A percentile compares a stretch with the other conserved stretches of the same genome.
Evolutionary conservation across 2,113 vertebrate species (phyloP).

Genomic region (Tamias sibiricus): DNA sequence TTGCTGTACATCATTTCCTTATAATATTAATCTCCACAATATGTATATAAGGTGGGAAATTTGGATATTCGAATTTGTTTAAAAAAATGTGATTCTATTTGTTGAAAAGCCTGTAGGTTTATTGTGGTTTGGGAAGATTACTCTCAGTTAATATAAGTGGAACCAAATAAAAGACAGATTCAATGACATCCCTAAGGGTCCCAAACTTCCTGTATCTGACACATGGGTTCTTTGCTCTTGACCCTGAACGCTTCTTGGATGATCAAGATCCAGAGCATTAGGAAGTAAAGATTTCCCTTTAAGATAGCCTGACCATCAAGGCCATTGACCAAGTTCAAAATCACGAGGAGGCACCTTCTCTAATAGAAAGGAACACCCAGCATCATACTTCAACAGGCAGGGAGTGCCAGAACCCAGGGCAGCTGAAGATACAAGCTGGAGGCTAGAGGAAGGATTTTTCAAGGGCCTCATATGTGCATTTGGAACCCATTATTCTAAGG

Average conservation of each 20-base stretch:
- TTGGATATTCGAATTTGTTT: not conserved
- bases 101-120: not conserved
- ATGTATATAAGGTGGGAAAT: not conserved
- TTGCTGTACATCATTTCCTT: not conserved
- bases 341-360: not conserved
- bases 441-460: not conserved
- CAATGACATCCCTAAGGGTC: not conserved
- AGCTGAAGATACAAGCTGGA: not conserved
- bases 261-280: not conserved
- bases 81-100: not conserved
- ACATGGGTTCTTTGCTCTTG: not conserved
- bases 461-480: not conserved
- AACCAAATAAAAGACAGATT: not conserved
- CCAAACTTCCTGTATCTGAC: not conserved
- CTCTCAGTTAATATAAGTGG: not conserved
- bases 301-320: not conserved
- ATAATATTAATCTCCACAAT: not conserved
- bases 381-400: fast-evolving
- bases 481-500: not conserved
- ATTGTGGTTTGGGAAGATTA: not conserved
- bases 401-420: not conserved
- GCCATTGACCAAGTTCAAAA: not conserved
- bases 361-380: not conserved
- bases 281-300: not conserved
- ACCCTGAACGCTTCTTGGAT: not conserved